Base-by-base conservation (phyloP, 2,113 vertebrate genomes). In the Pipa parva region DNA sequence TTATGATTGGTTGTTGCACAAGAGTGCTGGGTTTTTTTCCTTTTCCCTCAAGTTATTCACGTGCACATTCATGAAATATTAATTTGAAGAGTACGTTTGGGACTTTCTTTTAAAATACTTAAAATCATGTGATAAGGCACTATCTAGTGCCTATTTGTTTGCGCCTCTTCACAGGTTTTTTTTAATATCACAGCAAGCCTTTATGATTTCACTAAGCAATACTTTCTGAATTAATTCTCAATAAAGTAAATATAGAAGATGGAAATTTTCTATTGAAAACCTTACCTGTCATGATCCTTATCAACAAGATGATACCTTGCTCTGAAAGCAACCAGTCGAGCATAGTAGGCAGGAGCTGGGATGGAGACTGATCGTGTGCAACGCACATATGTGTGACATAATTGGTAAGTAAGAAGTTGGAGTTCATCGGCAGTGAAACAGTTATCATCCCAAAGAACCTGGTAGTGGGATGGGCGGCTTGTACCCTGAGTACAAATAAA, bases 401-500 rank as follows among this genome's bases (percentile, higher is more conserved):
- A 89, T 88, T 99, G 96, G 78, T 99, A 99, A 0, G 97, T 99
- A 78, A 99, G 79, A 11, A 99, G 91, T 87, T 99, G 97, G 46
- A 99, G 86, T 29, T 99, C 96, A 0, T 99, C 96, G 0, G 97
- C 97, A 0, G 97, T 97, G 77, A 99, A 99, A 15, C 97, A 97
- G 87, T 99, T 99, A 83, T 99, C 97, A 24, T 99, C 97, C 97
- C 97, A 99, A 76, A 99, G 71, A 72, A 99, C 97, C 74, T 99
- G 97, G 81, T 99, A 99, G 83, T 99, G 97, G 45, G 97, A 99
- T 60, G 97, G 97, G 2, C 97, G 94, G 76, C 97, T 99, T 80
- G 97, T 99, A 87, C 97, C 97, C 97, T 99, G 78, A 0, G 62
- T 58, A 20, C 24, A 74, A 63, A 72, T 71, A 3, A 17, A 17